Base-by-base conservation (phyloP, 2,888 invertebrate genomes). In the Trissolcus brochymenae region DNA sequence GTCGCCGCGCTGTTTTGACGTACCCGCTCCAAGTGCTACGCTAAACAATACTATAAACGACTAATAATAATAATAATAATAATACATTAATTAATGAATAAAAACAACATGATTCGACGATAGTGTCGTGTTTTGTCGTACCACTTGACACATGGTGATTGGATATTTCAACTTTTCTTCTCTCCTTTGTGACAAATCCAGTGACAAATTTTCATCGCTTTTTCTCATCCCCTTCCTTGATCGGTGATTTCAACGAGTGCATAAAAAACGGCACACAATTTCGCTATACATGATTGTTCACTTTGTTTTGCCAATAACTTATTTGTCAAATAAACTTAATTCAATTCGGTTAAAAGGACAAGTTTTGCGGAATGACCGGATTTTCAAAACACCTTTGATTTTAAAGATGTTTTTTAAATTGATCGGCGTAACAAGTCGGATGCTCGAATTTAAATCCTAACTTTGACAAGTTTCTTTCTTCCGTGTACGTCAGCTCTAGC, bases 1-100 rank as follows among this genome's bases (percentile, higher is more conserved):
- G 82, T 85, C 84, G 85, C 81, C 82, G 83, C 74, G 82, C 81
- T 73, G 84, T 82, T 79, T 79, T 79, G 82, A 82, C 83, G 82
- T 81, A 72, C 57, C 66, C 57, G 64, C 65, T 59, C 65, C 54
- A 50, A 71, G 74, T 76, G 77, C 54, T 6, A 4, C 53, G 55
- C 43, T 54, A 73, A 71, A 54, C 73, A 7, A 11, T 29, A 29
- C 2, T 4, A 4, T 4, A 35, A 35, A 35, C n/a, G n/a, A n/a
- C n/a, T n/a, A n/a, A n/a, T n/a, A n/a, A n/a, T n/a, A n/a, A n/a
- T n/a, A n/a, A n/a, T n/a, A n/a, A n/a, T n/a, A 35, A 35, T 9
- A 35, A 35, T 1, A 9, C 9, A 35, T 9, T 54, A 54, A 72
- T 29, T 17, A 2, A 19, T 19, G 64, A 66, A 57, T 66, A 68